Evolutionary conservation across 2,113 vertebrate species (phyloP), one percentile per base, ranked within the genome.

Genomic region (Eudorcas thomsonii): DNA sequence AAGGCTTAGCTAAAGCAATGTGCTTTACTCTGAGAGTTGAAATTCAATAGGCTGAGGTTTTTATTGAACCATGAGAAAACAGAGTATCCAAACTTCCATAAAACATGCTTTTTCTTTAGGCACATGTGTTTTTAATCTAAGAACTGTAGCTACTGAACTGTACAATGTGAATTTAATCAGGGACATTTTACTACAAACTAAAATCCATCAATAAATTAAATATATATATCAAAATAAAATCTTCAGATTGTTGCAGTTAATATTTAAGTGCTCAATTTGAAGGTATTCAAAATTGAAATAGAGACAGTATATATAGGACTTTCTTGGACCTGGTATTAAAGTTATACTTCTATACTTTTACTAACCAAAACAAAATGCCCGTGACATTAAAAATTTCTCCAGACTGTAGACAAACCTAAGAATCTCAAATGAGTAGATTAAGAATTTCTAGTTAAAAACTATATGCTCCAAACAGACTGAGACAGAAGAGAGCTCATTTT

Each of bases 41-140:
- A 97, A 97, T 94, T 97, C 91, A 98, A 93, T 95, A 95, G 87
- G 50, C 92, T 91, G 74, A 97, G 86, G 86, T 78, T 97, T 97
- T 93, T 90, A 91, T 87, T 97, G 93, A 98, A 95, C 62, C 30
- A 4, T 67, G 91, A 93, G 62, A 91, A 97, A 97, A 89, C 30
- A 60, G 43, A 89, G 19, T 93, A 93, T 54, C 78, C 57, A 97
- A 91, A 87, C 57, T 93, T 96, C 87, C 86, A 88, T 78, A 90
- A 95, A 97, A 91, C 30, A 94, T 88, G 30, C 16, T 84, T 95
- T 91, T 88, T 77, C 96, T 93, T 87, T 90, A 92, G 60, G 93
- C 21, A 83, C 94, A 97, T 83, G 43, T 93, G 80, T 91, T 98
- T 97, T 97, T 90, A 97, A 97, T 98, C 62, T 93, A 92, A 71